Percentiles rank a stretch among this genome's conserved stretches.
Evolutionary conservation across 2,797 vertebrate genomes (phyloP).

Genomic region (Dryobates pubescens): DNA sequence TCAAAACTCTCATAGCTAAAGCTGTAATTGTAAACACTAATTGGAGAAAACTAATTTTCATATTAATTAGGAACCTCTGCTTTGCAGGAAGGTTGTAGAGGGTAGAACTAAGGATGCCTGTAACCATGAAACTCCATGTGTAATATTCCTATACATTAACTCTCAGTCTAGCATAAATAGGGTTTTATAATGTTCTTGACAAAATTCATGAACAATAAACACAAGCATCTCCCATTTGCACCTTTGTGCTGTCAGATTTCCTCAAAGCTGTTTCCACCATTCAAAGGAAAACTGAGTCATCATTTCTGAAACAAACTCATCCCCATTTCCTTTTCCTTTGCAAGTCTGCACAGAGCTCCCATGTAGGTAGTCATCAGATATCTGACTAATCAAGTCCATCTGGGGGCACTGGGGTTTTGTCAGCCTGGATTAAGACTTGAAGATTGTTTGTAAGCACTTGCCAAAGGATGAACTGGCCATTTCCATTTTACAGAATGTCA

Average conservation of each 20-base stretch:
- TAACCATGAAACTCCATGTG: neutral
- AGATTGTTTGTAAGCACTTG: neutral
- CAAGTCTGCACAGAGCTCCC: neutral
- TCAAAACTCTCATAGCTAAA: neutral
- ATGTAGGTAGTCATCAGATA: neutral
- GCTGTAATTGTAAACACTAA: neutral
- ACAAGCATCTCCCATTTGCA: neutral
- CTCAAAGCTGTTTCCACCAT: neutral
- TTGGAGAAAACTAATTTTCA: neutral
- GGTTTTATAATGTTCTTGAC: neutral
- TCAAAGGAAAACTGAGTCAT: neutral
- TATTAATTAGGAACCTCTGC: neutral
- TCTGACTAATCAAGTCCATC: neutral
- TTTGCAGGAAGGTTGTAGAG: neutral
- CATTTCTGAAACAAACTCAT: neutral
- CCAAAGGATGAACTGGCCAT: neutral
- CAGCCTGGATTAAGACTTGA: neutral
- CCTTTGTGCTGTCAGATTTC: neutral
- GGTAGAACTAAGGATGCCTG: neutral
- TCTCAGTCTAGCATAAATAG: neutral
- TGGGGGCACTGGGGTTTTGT: neutral
- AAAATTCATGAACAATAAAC: neutral
- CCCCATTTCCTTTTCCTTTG: neutral
- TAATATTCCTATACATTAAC: neutral
- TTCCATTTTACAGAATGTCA: conserved; percentile 3